Percentiles rank a stretch among this genome's conserved stretches.
Evolutionary conservation across 2,888 invertebrate genomes (phyloP).

Genomic region (Limnephilus rhombicus): DNA sequence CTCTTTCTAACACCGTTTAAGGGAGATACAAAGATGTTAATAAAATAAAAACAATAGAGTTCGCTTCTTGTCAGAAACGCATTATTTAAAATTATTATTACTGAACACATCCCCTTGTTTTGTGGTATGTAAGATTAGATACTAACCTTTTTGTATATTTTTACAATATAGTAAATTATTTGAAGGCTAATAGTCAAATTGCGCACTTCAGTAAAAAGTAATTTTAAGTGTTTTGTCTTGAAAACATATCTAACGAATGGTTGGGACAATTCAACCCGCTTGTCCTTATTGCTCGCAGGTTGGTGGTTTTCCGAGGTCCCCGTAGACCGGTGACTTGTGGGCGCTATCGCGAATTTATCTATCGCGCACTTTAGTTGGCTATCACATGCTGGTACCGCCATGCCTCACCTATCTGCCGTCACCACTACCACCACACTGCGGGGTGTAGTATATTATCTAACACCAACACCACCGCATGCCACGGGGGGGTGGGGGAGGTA

Average conservation of each 20-base stretch:
- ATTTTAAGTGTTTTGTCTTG: neutral
- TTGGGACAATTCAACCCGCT: neutral
- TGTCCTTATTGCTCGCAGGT: conserved; percentile 25
- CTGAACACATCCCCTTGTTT: neutral
- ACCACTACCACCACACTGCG: conserved; percentile 5
- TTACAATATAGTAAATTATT: neutral
- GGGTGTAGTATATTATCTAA: conserved; percentile 33
- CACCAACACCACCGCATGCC: conserved; percentile 19
- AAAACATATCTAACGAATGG: neutral
- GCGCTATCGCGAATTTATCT: conserved; percentile 43
- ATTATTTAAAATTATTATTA: neutral
- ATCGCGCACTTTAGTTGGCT: conserved; percentile 47
- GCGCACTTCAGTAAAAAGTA: neutral
- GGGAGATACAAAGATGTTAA: no score
- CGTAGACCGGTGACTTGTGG: neutral
- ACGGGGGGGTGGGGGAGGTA: neutral
- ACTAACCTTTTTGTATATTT: neutral
- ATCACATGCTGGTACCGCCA: conserved; percentile 53
- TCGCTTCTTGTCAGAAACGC: neutral
- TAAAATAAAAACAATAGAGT: neutral
- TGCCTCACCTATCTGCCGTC: conserved; percentile 47
- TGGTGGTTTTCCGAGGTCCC: neutral
- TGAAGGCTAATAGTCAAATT: neutral
- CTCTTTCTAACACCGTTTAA: no score
- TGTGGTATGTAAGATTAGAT: neutral